phyloP scores from a whole-genome alignment of 2,888 invertebrate genomes.

The Acleris cristana region DNA sequence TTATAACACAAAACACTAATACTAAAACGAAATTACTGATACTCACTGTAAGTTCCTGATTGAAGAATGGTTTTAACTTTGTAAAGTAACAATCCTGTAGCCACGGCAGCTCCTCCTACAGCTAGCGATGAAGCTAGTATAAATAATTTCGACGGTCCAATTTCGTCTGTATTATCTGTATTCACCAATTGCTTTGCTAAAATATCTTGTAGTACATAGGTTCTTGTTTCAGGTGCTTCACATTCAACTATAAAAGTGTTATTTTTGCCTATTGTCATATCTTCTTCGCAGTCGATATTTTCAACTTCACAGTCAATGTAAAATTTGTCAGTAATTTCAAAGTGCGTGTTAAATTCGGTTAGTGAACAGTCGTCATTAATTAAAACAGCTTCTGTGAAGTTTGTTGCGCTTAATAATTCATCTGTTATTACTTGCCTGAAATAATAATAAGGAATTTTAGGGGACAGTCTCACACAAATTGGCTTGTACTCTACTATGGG shows the following conservation, averaged over 20 bases:
- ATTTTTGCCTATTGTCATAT: background rate
- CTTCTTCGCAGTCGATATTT: conserved; percentile 1
- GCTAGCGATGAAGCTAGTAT: background rate
- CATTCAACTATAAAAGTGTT: conserved; percentile 10
- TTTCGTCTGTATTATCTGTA: background rate
- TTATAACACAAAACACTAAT: too few species aligned
- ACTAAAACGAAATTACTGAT: background rate
- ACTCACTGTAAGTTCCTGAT: conserved; percentile 27
- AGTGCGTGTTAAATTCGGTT: background rate
- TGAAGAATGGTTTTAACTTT: conserved; percentile 8
- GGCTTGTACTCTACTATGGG: too few species aligned
- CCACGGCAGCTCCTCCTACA: background rate
- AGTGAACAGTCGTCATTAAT: conserved; percentile 12
- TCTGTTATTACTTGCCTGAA: conserved; percentile 13
- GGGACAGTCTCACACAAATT: too few species aligned
- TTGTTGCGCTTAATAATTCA: background rate
- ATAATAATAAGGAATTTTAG: background rate
- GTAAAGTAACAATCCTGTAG: background rate
- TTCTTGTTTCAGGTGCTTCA: background rate
- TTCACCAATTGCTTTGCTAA: background rate
- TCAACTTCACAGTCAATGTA: conserved; percentile 22
- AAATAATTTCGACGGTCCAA: background rate
- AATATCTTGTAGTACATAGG: background rate
- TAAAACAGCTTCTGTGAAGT: background rate
- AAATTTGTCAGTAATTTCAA: background rate